Evolutionary conservation across 2,797 vertebrate species (phyloP), one percentile per base, ranked within the genome.

Genomic region (Silurus lanzhouensis): DNA sequence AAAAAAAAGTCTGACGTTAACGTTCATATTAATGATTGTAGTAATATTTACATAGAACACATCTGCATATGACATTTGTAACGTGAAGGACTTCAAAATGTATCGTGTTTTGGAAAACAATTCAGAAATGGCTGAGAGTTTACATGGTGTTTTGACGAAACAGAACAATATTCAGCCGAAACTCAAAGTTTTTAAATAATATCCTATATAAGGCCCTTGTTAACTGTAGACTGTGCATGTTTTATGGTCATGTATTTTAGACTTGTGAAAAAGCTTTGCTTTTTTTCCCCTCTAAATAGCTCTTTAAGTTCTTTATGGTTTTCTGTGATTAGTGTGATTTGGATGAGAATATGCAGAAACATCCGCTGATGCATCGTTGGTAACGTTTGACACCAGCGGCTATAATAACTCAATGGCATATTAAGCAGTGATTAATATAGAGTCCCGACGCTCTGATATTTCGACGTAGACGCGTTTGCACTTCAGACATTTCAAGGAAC

Each of bases 51-150:
- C 81, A 85, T 79, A 71, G 78, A 81, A 83, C 58, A 81, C 79
- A 67, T 68, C 25, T 81, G 48, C 67, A 67, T 6, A 81, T 81
- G 55, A 46, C 81, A 75, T 85, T 85, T 83, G 70, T 88, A 81
- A 74, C 44, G 76, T 70, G 74, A 63, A 57, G 68, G 22, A 58
- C 3, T 38, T 22, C 25, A 25, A 48, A 20, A 60, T 14, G 31
- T 83, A 84, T 77, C 22, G 55, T 55, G 66, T 68, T 87, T 75
- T 77, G 48, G 52, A 57, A 81, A 13, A 61, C 44, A 13, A 70
- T 61, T 84, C 60, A 60, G 83, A 83, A 55, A 57, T 60, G 19
- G 2, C 44, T 72, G 55, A 3, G 71, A 46, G 6, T 38, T 77
- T 58, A 77, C 25, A 4, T 57, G 5, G 52, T n/a, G 61, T 57